phyloP scores from a whole-genome alignment of 2,888 invertebrate genomes.

The Camptogramma bilineatum region DNA sequence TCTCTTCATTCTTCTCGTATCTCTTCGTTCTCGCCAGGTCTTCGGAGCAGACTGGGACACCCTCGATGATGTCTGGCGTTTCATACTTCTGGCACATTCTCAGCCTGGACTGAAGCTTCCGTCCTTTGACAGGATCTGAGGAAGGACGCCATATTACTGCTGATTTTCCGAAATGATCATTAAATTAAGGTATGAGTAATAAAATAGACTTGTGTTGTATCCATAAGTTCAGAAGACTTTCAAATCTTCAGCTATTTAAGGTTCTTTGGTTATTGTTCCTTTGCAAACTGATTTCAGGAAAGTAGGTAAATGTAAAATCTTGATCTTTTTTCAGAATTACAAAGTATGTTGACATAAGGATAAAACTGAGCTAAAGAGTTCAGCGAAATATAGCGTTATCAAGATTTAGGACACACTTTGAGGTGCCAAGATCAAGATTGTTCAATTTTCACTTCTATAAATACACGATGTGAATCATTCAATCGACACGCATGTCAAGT shows the following conservation, averaged over 20 bases:
- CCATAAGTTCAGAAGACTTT: neutral
- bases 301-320: too few species aligned
- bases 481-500: conserved; percentile 16
- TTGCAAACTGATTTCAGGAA: too few species aligned
- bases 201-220: too few species aligned
- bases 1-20: conserved; percentile 58
- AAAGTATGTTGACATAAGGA: too few species aligned
- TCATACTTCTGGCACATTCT: conserved; percentile 77
- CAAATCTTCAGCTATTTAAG: neutral
- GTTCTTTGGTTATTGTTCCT: too few species aligned
- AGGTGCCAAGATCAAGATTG: neutral
- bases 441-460: conserved; percentile 10
- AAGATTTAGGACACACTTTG: conserved; percentile 1
- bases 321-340: too few species aligned
- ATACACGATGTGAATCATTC: conserved; percentile 12
- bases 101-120: conserved; percentile 70
- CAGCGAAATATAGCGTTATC: neutral
- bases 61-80: conserved; percentile 83
- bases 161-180: conserved; percentile 38
- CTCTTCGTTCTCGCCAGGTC: conserved; percentile 65
- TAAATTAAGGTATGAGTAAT: too few species aligned
- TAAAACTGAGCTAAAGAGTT: neutral
- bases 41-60: conserved; percentile 79
- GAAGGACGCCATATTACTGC: conserved; percentile 72
- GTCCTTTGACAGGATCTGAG: conserved; percentile 68